Percentiles rank a stretch among this genome's conserved stretches.
Conservation (phyloP, 2,888 invertebrate species). For the Lochmaea crataegi region DNA sequence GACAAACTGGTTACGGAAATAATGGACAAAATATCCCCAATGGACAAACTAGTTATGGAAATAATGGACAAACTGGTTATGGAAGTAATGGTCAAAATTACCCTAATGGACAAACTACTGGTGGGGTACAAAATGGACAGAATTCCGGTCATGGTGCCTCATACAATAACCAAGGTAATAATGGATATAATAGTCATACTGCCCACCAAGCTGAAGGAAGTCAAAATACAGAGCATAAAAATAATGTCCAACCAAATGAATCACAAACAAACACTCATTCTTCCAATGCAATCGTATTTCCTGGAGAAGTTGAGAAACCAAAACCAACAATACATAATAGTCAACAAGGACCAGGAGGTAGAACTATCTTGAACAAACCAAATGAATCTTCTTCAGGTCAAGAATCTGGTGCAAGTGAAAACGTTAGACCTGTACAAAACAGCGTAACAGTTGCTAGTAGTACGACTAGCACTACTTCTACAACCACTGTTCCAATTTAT, state of each 20-base stretch:
- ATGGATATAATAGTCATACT: no score
- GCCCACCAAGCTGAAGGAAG: background rate
- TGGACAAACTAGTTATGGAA: background rate
- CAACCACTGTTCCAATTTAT: background rate
- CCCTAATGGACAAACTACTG: background rate
- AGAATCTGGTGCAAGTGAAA: background rate
- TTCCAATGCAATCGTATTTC: constrained; percentile 6
- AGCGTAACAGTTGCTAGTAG: background rate
- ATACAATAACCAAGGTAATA: no score
- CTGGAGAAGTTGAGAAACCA: constrained; percentile 1
- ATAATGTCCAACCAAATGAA: background rate
- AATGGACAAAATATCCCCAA: background rate
- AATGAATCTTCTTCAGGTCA: background rate
- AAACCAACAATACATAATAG: background rate
- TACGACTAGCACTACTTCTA: background rate
- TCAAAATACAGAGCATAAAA: background rate
- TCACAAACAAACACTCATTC: background rate
- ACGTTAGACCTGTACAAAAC: background rate
- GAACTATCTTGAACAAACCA: constrained; percentile 12
- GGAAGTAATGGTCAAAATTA: background rate
- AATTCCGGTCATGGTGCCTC: background rate
- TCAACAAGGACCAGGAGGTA: constrained; percentile 12
- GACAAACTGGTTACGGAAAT: background rate
- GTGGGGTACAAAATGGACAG: background rate
- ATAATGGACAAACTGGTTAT: background rate